phyloP scores from a whole-genome alignment of 2,888 invertebrate genomes.

The Drosophila bunnanda region DNA sequence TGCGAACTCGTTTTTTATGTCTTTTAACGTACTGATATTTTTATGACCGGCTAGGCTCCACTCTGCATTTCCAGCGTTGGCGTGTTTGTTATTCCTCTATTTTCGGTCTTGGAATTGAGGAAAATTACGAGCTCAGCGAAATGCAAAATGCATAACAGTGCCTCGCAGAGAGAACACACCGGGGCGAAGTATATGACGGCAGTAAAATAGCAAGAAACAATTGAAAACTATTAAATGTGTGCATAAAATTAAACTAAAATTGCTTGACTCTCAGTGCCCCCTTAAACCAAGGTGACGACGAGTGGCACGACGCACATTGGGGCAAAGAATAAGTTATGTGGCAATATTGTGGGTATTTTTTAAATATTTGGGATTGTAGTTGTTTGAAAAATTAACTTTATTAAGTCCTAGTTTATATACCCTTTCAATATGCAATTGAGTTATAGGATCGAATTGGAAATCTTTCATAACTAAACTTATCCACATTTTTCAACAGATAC shows the following conservation, averaged over 20 bases:
- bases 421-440: no score
- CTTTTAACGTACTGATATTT: constrained; percentile 29
- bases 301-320: constrained; percentile 23
- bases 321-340: neutral
- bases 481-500: no score
- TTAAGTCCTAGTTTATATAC: no score
- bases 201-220: constrained; percentile 43
- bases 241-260: constrained; percentile 43
- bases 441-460: no score
- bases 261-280: constrained; percentile 39
- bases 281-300: constrained; percentile 38
- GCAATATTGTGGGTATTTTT: neutral
- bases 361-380: no score
- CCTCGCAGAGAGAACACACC: neutral
- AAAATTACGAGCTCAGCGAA: constrained; percentile 46
- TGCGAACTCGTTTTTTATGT: constrained; percentile 30
- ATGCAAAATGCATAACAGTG: constrained; percentile 20
- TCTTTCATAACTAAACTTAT: no score
- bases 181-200: neutral
- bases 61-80: constrained; percentile 39
- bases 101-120: constrained; percentile 27
- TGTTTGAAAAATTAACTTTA: no score
- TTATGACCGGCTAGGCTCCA: constrained; percentile 31
- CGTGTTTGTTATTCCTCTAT: constrained; percentile 24
- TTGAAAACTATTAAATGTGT: constrained; percentile 64